Conservation (phyloP, 1,140 invertebrate species). For the Zaprionus inermis region DNA sequence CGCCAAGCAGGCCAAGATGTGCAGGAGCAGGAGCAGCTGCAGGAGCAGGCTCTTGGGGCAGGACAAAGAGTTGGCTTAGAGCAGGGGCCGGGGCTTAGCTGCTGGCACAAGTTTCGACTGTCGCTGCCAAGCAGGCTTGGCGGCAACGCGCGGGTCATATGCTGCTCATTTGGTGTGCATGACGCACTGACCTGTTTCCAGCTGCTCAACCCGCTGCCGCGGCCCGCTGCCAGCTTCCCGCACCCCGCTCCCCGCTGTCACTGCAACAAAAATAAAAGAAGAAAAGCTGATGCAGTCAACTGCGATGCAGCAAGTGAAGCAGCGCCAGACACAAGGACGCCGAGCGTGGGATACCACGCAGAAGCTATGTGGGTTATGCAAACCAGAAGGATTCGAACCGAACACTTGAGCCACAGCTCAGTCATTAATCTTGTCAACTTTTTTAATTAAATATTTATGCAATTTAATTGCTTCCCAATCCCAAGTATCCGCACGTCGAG, state of each 20-base stretch:
- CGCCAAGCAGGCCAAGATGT: slow-evolving; percentile 6
- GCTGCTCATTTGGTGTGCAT: slow-evolving; percentile 73
- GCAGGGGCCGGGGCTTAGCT: slow-evolving; percentile 29
- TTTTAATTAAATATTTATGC: neutral
- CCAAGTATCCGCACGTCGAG: slow-evolving; percentile 5
- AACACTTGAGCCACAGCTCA: neutral
- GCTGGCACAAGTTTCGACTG: slow-evolving; percentile 25
- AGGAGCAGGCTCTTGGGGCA: neutral
- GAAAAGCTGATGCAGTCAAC: slow-evolving; percentile 57
- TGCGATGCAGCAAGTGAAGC: slow-evolving; percentile 10
- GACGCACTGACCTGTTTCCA: slow-evolving; percentile 79
- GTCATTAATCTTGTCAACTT: neutral
- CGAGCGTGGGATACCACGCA: too few species aligned
- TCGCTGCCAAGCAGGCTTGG: slow-evolving; percentile 9
- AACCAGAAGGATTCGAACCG: neutral
- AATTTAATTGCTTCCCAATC: neutral
- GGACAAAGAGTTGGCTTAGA: neutral
- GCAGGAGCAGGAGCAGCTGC: neutral
- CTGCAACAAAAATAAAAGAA: slow-evolving; percentile 13
- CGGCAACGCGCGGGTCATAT: slow-evolving; percentile 64
- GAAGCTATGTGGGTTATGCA: neutral
- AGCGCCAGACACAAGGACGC: slow-evolving; percentile 9
- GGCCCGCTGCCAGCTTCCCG: too few species aligned
- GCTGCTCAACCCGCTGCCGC: slow-evolving; percentile 36
- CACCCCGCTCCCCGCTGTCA: too few species aligned